These are phyloP conservation scores for Harpegnathos saltator DNA, from an alignment of 1,140 invertebrate genomes.

Conservation along the genomic window DNA sequence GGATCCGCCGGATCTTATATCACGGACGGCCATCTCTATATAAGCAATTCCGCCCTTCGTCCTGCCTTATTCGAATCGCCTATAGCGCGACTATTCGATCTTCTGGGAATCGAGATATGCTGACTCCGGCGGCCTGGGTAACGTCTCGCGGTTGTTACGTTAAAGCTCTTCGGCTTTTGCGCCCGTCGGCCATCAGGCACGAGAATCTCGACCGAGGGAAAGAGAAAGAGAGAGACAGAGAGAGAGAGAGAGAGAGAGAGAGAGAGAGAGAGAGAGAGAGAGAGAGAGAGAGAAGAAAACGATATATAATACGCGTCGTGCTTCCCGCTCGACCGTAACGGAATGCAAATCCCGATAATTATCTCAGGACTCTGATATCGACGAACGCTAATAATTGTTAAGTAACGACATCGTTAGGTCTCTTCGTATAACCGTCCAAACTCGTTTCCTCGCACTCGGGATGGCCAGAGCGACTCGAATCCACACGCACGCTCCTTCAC, in stretches of 20 bases:
- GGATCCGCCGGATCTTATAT: conserved; percentile 86
- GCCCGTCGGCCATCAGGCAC: neutral
- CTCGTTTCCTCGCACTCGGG: conserved; percentile 36
- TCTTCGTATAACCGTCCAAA: neutral
- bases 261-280: neutral
- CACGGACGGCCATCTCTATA: conserved; percentile 85
- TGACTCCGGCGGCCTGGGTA: conserved; percentile 55
- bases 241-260: neutral
- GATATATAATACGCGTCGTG: neutral
- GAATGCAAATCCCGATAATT: conserved; percentile 46
- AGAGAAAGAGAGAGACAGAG: neutral
- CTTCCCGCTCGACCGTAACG: neutral
- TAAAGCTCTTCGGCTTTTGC: neutral
- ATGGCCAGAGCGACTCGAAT: neutral
- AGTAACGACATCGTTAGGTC: conserved; percentile 17
- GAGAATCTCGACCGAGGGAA: neutral
- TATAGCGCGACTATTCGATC: conserved; percentile 71
- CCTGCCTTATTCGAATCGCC: conserved; percentile 71
- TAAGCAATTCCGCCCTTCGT: conserved; percentile 80
- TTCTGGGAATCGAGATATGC: conserved; percentile 73
- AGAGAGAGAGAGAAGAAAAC: too few species aligned
- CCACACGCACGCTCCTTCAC: conserved; percentile 15
- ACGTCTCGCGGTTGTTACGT: conserved; percentile 54
- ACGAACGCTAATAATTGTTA: conserved; percentile 32
- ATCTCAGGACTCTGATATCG: conserved; percentile 10